A percentile compares a stretch with the other conserved stretches of the same genome.
Conservation (phyloP, 1,140 invertebrate genomes). For the Trialeurodes vaporariorum region DNA sequence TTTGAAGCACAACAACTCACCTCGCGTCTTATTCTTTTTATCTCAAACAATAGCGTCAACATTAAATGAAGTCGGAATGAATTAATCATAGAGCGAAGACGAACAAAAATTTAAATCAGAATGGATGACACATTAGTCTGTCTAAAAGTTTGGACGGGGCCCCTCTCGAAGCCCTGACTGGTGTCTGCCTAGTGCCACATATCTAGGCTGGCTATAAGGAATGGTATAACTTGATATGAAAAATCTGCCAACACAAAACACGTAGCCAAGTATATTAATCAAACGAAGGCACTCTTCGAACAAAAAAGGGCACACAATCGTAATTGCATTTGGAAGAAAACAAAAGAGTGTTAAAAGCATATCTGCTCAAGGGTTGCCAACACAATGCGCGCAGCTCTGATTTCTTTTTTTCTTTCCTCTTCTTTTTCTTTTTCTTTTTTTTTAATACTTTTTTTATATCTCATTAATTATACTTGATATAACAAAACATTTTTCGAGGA, state of each 20-base stretch:
- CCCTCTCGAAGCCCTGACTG: too few species aligned
- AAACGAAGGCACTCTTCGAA: neutral
- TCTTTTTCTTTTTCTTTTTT: neutral
- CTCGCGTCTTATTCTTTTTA: too few species aligned
- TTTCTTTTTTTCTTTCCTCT: too few species aligned
- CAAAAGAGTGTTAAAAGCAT: neutral
- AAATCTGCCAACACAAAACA: too few species aligned
- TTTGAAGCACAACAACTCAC: neutral
- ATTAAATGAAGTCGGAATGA: neutral
- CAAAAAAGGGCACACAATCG: neutral
- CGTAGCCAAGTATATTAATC: neutral
- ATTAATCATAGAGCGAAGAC: neutral
- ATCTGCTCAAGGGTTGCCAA: neutral
- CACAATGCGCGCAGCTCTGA: neutral
- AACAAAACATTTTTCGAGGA: neutral
- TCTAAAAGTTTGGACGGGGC: neutral
- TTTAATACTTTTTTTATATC: neutral
- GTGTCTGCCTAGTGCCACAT: too few species aligned
- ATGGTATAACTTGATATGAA: too few species aligned
- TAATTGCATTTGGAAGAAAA: neutral
- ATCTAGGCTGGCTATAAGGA: too few species aligned
- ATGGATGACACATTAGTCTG: neutral
- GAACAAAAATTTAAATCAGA: neutral
- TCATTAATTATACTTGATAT: constrained; percentile 1
- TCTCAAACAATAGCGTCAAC: neutral